Evolutionary conservation across 2,888 invertebrate species (phyloP).

Genomic region (Drosophila melanosoma): DNA sequence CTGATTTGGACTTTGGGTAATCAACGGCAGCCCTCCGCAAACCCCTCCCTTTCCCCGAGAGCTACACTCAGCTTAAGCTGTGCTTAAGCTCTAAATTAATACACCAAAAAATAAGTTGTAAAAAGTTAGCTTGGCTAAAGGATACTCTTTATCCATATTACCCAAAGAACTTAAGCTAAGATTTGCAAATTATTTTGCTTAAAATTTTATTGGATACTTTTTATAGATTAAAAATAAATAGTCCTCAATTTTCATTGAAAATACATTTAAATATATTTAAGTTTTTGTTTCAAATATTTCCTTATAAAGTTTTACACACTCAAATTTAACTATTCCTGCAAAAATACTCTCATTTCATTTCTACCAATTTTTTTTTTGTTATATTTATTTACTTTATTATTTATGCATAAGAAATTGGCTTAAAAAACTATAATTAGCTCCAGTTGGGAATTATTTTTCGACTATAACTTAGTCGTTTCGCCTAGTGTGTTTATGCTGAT

Average conservation of each 20-base stretch:
- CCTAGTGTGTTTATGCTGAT: background rate
- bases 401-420: background rate
- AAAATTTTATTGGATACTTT: background rate
- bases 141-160: background rate
- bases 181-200: background rate
- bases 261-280: background rate
- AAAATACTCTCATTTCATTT: background rate
- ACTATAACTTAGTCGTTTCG: background rate
- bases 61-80: background rate
- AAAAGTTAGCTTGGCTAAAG: background rate
- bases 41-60: background rate
- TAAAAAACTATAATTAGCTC: background rate
- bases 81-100: constrained; percentile 23
- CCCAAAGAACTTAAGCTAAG: no score
- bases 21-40: background rate
- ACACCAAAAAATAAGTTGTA: background rate
- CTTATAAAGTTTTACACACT: background rate
- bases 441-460: background rate
- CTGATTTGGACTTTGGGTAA: constrained; percentile 42
- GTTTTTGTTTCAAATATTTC: background rate
- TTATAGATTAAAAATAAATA: background rate
- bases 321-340: background rate
- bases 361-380: background rate
- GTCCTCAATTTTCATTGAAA: background rate
- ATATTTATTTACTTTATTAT: background rate